Evolutionary conservation across 2,888 invertebrate species (phyloP), one percentile per base, ranked within the genome.

Genomic region (Eupithecia insigniata): DNA sequence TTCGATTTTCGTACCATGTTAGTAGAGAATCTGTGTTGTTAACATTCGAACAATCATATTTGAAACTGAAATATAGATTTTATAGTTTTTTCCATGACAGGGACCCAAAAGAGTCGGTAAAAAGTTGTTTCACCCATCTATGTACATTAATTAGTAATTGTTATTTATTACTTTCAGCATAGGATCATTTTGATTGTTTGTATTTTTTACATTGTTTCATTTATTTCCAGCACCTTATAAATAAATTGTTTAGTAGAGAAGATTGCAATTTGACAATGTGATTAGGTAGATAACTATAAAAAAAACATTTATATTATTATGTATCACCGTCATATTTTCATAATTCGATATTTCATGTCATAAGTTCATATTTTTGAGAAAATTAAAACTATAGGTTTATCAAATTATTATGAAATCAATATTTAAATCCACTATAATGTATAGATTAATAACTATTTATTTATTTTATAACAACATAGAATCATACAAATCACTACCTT

Each of bases 211-310:
- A 46, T 32, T 6, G 7, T 43, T 61, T 68, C 39, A 8, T 60
- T 43, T 36, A 36, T 28, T 60, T 60, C 30, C 26, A 39, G 30
- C 39, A 30, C 39, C 30, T 58, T 58, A 60, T 10, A 22, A n/a
- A 18, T 61, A 10, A 60, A 34, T 65, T 0, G n/a, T 36, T 12
- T n/a, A 69, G n/a, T 28, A 22, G 30, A 70, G 28, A 73, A 62
- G 74, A 70, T 70, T 74, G 79, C 74, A 69, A 73, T 75, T 79
- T 79, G 79, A 74, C 78, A 78, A 79, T 81, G 78, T 76, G 79
- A 70, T 76, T 76, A 26, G 67, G 70, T 72, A 74, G 69, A 70
- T 76, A 71, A 73, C 67, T 74, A 74, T 71, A 68, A 61, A 72
- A 74, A 72, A 73, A 70, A 68, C 46, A 75, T 76, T 74, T 72